A percentile compares a stretch with the other conserved stretches of the same genome.
Conservation (phyloP, 2,797 vertebrate species). For the Myioborus melanocephalus region DNA sequence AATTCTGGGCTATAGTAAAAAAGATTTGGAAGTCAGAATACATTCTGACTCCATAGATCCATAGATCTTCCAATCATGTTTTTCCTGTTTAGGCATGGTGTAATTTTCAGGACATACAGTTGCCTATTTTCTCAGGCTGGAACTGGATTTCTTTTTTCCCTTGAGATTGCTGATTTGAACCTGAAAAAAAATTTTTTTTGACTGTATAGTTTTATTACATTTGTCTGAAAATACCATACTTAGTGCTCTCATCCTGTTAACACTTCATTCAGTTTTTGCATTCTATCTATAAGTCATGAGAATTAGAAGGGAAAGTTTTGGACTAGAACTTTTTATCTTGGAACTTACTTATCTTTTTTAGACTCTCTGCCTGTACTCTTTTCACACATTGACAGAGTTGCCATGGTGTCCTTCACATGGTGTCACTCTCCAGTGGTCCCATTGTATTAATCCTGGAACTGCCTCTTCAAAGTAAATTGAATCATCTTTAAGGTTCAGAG, state of each 20-base stretch:
- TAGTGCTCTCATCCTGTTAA: background rate
- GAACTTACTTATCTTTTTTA: background rate
- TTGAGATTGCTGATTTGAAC: background rate
- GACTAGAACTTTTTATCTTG: background rate
- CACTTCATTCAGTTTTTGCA: background rate
- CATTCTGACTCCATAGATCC: background rate
- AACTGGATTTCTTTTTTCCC: background rate
- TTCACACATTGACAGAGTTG: background rate
- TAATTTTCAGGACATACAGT: background rate
- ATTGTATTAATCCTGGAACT: slow-evolving; percentile 7
- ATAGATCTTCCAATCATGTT: background rate
- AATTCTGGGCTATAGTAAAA: background rate
- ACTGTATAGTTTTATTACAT: background rate
- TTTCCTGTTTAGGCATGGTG: background rate
- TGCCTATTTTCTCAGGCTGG: background rate
- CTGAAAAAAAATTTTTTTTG: background rate
- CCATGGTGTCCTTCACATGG: accelerated
- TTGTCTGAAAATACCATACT: background rate
- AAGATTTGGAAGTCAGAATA: background rate
- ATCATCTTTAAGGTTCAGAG: slow-evolving; percentile 34
- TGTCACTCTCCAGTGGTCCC: background rate
- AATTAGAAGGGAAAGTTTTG: background rate
- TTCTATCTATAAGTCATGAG: background rate
- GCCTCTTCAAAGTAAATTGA: slow-evolving; percentile 12
- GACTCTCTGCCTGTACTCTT: background rate